Base-by-base conservation (phyloP, 1,140 invertebrate species). In the Anadara kagoshimensis region DNA sequence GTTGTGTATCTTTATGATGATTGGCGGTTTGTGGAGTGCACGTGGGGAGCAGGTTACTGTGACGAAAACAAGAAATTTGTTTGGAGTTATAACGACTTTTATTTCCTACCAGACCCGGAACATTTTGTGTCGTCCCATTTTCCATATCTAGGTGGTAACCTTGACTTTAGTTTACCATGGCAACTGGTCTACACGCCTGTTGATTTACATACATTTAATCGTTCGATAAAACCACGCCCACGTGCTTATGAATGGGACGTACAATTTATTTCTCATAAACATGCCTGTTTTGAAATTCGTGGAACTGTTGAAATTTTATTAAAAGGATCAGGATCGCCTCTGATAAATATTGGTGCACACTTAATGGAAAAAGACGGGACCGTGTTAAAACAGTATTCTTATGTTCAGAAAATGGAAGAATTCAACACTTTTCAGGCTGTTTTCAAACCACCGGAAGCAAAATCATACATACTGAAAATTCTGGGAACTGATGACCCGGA, bases 21-120 rank as follows among this genome's bases (percentile, higher is more conserved):
- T 8, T 80, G 78, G 78, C 56, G 73, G 22, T 68, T 78, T 18
- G 63, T 80, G 47, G 69, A 80, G 64, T 86, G 87, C 43, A 90
- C 90, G 10, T 90, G 88, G 87, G 90, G 87, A 57, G 84, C 89
- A 41, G 85, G 79, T 54, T 73, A 75, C 43, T 61, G 75, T 44
- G 71, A 73, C 58, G 63, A 67, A 5, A 61, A 64, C n/a, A 22
- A 29, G 14, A 59, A 41, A 24, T 77, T 74, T 56, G 51, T 58
- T 4, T 62, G 58, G 43, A 53, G 59, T 3, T 80, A 73, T 57
- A 63, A 83, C 14, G 83, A 84, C 36, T 83, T 83, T 45, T 83
- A 83, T 71, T 91, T 91, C 80, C 78, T 91, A 12, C 89, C 90
- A 5, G 89, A 91, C 76, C 90, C 90, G 5, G 86, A 90, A 49